These are phyloP conservation scores for Heliconius ismenius DNA, from an alignment of 2,888 invertebrate genomes.

Conservation along the genomic window DNA sequence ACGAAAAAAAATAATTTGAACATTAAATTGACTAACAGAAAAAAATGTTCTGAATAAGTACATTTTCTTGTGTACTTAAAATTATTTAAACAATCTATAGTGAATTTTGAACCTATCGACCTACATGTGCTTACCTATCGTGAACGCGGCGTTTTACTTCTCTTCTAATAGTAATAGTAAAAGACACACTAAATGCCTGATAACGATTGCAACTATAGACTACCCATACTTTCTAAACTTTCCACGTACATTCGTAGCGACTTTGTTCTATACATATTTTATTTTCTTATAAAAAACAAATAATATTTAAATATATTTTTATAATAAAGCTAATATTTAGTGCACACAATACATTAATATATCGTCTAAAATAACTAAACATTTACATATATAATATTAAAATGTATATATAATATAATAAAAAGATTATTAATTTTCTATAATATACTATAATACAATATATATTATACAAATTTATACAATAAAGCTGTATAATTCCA, in stretches of 20 bases:
- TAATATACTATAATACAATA: neutral
- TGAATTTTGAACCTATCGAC: neutral
- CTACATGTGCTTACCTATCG: slow-evolving; percentile 28
- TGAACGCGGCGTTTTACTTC: slow-evolving; percentile 41
- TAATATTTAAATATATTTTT: neutral
- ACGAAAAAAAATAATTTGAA: neutral
- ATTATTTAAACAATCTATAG: neutral
- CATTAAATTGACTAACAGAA: neutral
- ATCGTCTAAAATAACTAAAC: neutral
- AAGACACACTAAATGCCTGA: slow-evolving; percentile 44
- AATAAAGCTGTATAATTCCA: slow-evolving; percentile 5
- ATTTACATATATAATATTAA: neutral
- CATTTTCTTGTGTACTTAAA: neutral
- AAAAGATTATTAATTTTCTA: neutral
- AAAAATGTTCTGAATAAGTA: neutral
- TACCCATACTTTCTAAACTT: slow-evolving; percentile 29
- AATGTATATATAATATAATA: neutral
- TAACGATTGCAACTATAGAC: slow-evolving; percentile 42
- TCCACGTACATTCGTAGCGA: slow-evolving; percentile 20
- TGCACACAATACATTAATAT: slow-evolving; percentile 8
- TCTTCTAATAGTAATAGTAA: slow-evolving; percentile 29
- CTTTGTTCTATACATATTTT: slow-evolving; percentile 5
- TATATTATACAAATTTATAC: slow-evolving; percentile 13
- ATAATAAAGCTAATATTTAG: slow-evolving; percentile 1
- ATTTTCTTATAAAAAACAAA: neutral